Percentiles rank a stretch among this genome's conserved stretches.
phyloP scores from a whole-genome alignment of 2,888 invertebrate genomes.

The Imbricaverruca yamaguchii region DNA sequence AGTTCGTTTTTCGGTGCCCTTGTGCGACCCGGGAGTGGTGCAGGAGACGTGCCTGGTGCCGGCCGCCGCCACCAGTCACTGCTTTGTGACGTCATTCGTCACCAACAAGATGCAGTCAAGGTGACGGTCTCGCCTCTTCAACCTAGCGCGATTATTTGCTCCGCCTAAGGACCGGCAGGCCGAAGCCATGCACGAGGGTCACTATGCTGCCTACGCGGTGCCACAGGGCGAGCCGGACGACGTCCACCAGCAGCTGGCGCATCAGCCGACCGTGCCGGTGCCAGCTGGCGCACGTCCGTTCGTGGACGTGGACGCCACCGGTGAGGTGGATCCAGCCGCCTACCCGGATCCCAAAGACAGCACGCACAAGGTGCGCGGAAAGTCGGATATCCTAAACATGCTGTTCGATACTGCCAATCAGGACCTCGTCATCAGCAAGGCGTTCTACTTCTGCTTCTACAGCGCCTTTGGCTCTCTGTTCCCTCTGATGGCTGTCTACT shows the following conservation, averaged over 20 bases:
- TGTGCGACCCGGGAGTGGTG: too few species aligned
- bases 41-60: too few species aligned
- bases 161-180: too few species aligned
- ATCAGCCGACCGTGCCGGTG: not conserved
- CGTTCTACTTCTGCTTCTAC: constrained; percentile 99
- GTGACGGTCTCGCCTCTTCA: not conserved
- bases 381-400: constrained; percentile 73
- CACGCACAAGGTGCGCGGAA: constrained; percentile 81
- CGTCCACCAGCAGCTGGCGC: not conserved
- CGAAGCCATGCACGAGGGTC: not conserved
- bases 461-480: constrained; percentile 97
- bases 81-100: too few species aligned
- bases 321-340: constrained; percentile 70
- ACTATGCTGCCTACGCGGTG: not conserved
- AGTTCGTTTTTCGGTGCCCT: too few species aligned
- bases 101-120: not conserved
- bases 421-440: constrained; percentile 87
- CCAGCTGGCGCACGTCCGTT: constrained; percentile 51
- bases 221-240: not conserved
- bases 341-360: constrained; percentile 75
- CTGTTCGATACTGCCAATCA: constrained; percentile 76
- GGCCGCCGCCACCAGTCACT: too few species aligned
- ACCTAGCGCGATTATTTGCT: not conserved
- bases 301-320: constrained; percentile 72
- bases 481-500: constrained; percentile 97